phyloP scores from a whole-genome alignment of 2,113 vertebrate genomes.

The Diadophis punctatus region DNA sequence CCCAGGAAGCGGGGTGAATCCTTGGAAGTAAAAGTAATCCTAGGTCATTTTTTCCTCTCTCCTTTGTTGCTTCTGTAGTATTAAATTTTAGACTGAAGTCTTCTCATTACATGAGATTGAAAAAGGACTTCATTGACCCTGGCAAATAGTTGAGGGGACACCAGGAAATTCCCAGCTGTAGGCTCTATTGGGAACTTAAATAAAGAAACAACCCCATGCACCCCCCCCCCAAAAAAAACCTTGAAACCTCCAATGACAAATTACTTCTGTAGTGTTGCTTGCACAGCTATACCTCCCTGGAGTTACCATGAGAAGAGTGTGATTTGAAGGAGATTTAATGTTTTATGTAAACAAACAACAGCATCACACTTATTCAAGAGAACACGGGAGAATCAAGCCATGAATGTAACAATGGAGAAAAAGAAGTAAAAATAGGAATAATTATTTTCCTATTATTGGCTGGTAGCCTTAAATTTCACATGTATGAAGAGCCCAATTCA shows the following conservation, averaged over 20 bases:
- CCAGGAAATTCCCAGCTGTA: not conserved
- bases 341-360: conserved; percentile 3
- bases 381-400: conserved; percentile 2
- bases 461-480: not conserved
- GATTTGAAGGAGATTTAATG: not conserved
- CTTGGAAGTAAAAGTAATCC: not conserved
- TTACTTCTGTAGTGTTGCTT: not conserved
- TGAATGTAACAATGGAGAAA: conserved; percentile 7
- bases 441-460: not conserved
- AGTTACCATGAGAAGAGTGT: not conserved
- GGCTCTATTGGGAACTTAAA: not conserved
- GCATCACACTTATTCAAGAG: conserved; percentile 2
- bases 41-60: not conserved
- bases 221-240: too few relatives aligned
- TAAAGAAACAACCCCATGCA: not conserved
- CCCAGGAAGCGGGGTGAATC: not conserved
- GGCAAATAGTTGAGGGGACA: not conserved
- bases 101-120: not conserved
- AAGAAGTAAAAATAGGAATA: not conserved
- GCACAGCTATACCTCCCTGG: not conserved
- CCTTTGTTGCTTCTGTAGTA: not conserved
- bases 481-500: not conserved
- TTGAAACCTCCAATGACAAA: not conserved
- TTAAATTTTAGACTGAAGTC: not conserved
- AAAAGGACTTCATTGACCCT: not conserved